phyloP scores from a whole-genome alignment of 2,113 vertebrate genomes.

The Illadopsis cleaveri region DNA sequence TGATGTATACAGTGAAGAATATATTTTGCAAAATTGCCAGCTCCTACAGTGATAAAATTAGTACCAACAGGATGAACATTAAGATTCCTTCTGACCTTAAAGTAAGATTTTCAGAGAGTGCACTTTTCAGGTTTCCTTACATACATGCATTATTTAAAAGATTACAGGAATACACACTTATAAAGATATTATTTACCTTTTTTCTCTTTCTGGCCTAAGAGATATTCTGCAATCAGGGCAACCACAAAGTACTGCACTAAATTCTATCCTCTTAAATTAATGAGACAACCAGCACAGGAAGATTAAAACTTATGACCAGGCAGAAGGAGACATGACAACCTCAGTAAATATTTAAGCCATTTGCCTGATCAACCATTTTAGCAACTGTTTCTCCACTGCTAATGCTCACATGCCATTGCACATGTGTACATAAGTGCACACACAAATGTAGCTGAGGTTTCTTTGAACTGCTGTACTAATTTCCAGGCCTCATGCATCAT shows the following conservation, averaged over 20 bases:
- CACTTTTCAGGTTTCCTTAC: conserved; percentile 25
- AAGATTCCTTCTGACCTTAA: conserved; percentile 26
- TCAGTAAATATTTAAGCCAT: conserved; percentile 56
- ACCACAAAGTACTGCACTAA: conserved; percentile 42
- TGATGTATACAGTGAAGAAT: neutral
- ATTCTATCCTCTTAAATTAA: conserved; percentile 61
- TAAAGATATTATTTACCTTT: conserved; percentile 39
- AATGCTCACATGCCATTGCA: neutral
- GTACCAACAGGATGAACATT: conserved; percentile 13
- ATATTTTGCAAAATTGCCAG: conserved; percentile 30
- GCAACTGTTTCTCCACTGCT: neutral
- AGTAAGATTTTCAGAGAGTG: neutral
- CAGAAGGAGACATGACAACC: conserved; percentile 46
- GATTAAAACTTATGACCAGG: conserved; percentile 49
- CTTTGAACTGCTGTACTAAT: neutral
- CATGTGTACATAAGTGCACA: neutral
- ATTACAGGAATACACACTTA: conserved; percentile 11
- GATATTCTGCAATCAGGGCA: conserved; percentile 34
- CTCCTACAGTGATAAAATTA: conserved; percentile 23
- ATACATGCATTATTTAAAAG: conserved; percentile 36
- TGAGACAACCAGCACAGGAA: conserved; percentile 26
- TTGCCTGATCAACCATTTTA: conserved; percentile 57
- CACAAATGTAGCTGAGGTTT: neutral
- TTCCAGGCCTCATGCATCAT: neutral
- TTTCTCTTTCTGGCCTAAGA: conserved; percentile 10